Percentiles rank a stretch among this genome's conserved stretches.
These are phyloP conservation scores for Mohoua ochrocephala DNA, from an alignment of 2,113 vertebrate genomes.

Conservation along the genomic window DNA sequence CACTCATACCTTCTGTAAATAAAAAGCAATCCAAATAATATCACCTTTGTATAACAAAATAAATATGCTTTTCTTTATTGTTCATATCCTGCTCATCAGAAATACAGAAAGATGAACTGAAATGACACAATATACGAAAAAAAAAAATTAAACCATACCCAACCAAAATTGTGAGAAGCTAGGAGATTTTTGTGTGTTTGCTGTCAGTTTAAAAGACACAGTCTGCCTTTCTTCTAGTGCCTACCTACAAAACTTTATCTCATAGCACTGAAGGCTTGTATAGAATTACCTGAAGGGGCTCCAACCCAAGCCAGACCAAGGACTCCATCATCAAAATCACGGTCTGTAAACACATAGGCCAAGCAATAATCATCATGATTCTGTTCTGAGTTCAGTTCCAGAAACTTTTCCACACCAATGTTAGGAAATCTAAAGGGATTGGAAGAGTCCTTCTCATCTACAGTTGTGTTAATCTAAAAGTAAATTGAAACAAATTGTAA, in stretches of 20 bases:
- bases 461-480: constrained; percentile 92
- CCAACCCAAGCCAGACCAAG: constrained; percentile 97
- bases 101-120: neutral
- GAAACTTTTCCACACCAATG: constrained; percentile 97
- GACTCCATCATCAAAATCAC: constrained; percentile 97
- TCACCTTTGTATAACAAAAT: neutral
- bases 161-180: neutral
- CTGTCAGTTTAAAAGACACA: neutral
- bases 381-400: constrained; percentile 97
- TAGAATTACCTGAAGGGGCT: constrained; percentile 88
- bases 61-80: neutral
- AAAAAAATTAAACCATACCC: neutral
- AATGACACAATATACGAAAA: neutral
- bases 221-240: neutral
- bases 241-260: neutral
- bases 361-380: constrained; percentile 98
- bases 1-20: neutral
- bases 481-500: constrained; percentile 28
- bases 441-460: constrained; percentile 84
- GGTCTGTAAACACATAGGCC: constrained; percentile 97
- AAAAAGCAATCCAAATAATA: neutral
- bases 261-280: neutral
- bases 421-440: constrained; percentile 98
- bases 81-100: neutral
- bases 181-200: neutral